Conservation (phyloP, 2,797 vertebrate genomes). For the Dermochelys coriacea region DNA sequence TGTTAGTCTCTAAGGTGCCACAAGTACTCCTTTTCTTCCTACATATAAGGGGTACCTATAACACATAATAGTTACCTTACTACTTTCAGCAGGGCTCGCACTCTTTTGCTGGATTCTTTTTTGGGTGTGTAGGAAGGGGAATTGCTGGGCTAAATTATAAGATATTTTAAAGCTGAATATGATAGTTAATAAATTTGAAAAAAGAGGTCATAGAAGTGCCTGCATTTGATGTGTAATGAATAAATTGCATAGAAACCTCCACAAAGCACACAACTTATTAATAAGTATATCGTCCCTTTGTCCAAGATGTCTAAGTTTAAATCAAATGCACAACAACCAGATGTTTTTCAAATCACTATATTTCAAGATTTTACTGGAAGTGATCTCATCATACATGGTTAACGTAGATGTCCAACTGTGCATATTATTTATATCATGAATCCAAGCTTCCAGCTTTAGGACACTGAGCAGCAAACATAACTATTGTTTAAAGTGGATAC, state of each 20-base stretch:
- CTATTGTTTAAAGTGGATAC: constrained; percentile 60
- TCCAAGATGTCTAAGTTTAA: constrained; percentile 78
- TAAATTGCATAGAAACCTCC: constrained; percentile 68
- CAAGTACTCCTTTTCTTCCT: too few species aligned
- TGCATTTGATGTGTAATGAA: constrained; percentile 65
- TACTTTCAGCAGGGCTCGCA: background rate
- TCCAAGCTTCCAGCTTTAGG: constrained; percentile 60
- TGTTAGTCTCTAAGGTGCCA: too few species aligned
- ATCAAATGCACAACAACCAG: constrained; percentile 79
- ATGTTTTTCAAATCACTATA: constrained; percentile 84
- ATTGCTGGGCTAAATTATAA: background rate
- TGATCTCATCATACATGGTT: constrained; percentile 83
- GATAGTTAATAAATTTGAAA: constrained; percentile 39
- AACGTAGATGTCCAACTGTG: constrained; percentile 78
- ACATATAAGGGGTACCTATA: background rate
- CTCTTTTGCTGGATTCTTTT: background rate
- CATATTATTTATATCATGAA: constrained; percentile 76
- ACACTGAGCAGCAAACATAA: constrained; percentile 47
- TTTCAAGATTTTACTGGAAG: constrained; percentile 83
- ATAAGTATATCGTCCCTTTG: constrained; percentile 74
- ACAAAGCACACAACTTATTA: constrained; percentile 67
- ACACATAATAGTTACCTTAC: background rate
- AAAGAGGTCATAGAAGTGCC: constrained; percentile 29
- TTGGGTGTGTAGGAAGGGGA: background rate
- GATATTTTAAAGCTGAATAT: background rate